A percentile compares a stretch with the other conserved stretches of the same genome.
These are phyloP conservation scores for Drosophila funebris DNA, from an alignment of 1,140 invertebrate genomes.

Conservation along the genomic window DNA sequence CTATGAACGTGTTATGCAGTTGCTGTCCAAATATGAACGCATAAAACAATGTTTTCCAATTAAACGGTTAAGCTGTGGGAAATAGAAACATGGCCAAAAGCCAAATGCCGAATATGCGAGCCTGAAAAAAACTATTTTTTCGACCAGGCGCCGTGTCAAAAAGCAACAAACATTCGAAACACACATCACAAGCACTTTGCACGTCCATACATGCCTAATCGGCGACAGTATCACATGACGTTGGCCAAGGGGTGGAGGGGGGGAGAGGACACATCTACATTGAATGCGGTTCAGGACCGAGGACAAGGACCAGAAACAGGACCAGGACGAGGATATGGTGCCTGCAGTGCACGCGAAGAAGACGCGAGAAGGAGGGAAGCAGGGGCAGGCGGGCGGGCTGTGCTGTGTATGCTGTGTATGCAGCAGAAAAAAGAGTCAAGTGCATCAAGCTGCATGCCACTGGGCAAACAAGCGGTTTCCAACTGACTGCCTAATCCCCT, in stretches of 20 bases:
- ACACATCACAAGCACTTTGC: slow-evolving; percentile 77
- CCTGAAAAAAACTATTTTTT: slow-evolving; percentile 56
- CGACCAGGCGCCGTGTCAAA: slow-evolving; percentile 54
- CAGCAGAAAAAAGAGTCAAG: slow-evolving; percentile 70
- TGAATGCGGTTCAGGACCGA: slow-evolving; percentile 12
- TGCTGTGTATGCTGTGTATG: slow-evolving; percentile 25
- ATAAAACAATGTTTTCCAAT: slow-evolving; percentile 60
- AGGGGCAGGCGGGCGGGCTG: not conserved
- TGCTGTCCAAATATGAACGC: not conserved
- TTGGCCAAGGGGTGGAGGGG: not conserved
- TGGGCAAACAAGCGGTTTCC: slow-evolving; percentile 79
- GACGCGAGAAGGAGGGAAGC: not conserved
- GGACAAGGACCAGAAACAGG: not conserved
- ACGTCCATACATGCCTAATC: slow-evolving; percentile 77
- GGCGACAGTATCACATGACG: slow-evolving; percentile 75
- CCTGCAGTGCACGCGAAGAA: not conserved
- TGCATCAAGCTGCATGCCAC: slow-evolving; percentile 80
- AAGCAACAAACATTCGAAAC: slow-evolving; percentile 73
- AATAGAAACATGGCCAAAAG: slow-evolving; percentile 49
- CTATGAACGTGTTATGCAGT: not conserved
- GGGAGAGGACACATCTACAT: slow-evolving; percentile 44
- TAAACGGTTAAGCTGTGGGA: slow-evolving; percentile 67
- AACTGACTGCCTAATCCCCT: slow-evolving; percentile 80
- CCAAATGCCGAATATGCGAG: not conserved
- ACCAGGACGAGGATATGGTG: not conserved